Conservation (phyloP, 2,113 vertebrate species). For the rabbit (Oryctolagus cuniculus) region DNA sequence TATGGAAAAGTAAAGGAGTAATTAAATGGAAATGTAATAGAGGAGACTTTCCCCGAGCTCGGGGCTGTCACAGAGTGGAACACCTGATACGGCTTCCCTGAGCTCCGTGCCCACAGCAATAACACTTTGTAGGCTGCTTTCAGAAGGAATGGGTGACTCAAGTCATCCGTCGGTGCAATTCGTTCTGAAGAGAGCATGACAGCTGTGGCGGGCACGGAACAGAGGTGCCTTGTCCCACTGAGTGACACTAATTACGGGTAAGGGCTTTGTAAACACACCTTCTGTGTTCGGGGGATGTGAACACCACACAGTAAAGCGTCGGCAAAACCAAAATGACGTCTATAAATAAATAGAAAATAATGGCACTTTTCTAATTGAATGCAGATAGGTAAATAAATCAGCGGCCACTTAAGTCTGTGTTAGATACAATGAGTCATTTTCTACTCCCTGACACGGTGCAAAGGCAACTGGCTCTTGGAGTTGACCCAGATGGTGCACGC, state of each 20-base stretch:
- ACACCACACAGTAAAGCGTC: conserved; percentile 75
- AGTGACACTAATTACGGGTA: conserved; percentile 87
- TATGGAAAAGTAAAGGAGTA: conserved; percentile 86
- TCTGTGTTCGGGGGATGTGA: conserved; percentile 81
- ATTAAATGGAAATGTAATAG: conserved; percentile 85
- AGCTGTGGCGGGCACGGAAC: conserved; percentile 84
- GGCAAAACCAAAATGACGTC: conserved; percentile 78
- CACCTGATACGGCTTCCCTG: conserved; percentile 81
- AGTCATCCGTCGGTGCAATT: conserved; percentile 80
- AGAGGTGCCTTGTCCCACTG: conserved; percentile 86
- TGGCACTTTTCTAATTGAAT: conserved; percentile 82
- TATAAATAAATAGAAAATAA: conserved; percentile 87
- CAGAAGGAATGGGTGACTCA: conserved; percentile 79
- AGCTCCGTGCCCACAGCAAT: conserved; percentile 74
- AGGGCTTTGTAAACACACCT: conserved; percentile 85
- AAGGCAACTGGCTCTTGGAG: conserved; percentile 56
- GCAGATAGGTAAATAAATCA: conserved; percentile 84
- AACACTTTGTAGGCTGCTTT: conserved; percentile 78
- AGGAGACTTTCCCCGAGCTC: conserved; percentile 79
- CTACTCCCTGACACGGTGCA: conserved; percentile 62
- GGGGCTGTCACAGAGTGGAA: conserved; percentile 68
- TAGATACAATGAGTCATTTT: conserved; percentile 78
- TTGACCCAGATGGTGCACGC: conserved; percentile 45
- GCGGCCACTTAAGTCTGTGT: conserved; percentile 54
- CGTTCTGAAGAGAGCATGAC: conserved; percentile 79